Base-by-base conservation (phyloP, 2,888 invertebrate genomes). In the Lepetodrilus schrolli region DNA sequence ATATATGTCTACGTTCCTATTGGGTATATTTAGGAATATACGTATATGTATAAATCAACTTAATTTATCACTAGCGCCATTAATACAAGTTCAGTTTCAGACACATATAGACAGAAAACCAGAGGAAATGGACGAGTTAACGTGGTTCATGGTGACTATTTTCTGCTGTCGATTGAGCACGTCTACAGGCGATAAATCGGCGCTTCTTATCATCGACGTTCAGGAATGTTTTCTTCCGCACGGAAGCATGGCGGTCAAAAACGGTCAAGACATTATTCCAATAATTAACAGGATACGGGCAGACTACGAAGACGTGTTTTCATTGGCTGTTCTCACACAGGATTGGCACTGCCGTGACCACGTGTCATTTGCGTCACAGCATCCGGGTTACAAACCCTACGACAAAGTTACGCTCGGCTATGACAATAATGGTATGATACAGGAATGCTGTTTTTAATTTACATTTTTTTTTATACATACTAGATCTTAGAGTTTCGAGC, bases 321-420 rank as follows among this genome's bases (percentile, higher is more conserved):
- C 80, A 21, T 36, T 85, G 79, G 84, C 85, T 5, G 84, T 86
- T 7, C 69, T 86, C 8, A 81, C 86, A 4, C 83, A 86, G 77
- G 88, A 88, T 71, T 88, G 86, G 87, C 88, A 88, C 71, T 86
- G 84, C 71, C 34, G 47, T 3, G 79, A 86, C 74, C 87, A 87
- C 77, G 84, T 88, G 50, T 88, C 88, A 3, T 88, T 88, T 75
- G 85, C 86, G 4, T 83, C 85, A 20, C 81, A 83, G 51, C 86
- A 87, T 74, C 47, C 66, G 1, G 80, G 78, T 0, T 47, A 74
- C 0, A 10, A 43, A 0, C 65, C 73, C 0, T 76, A 65, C 48
- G 71, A 79, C 3, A 17, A 10, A 0, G 76, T 84, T 1, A 38
- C 58, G 4, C 78, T 88, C n/a, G 58, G 66, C 4, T 88, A 88